Evolutionary conservation across 2,113 vertebrate genomes (phyloP).

Genomic region (Platanista minor): DNA sequence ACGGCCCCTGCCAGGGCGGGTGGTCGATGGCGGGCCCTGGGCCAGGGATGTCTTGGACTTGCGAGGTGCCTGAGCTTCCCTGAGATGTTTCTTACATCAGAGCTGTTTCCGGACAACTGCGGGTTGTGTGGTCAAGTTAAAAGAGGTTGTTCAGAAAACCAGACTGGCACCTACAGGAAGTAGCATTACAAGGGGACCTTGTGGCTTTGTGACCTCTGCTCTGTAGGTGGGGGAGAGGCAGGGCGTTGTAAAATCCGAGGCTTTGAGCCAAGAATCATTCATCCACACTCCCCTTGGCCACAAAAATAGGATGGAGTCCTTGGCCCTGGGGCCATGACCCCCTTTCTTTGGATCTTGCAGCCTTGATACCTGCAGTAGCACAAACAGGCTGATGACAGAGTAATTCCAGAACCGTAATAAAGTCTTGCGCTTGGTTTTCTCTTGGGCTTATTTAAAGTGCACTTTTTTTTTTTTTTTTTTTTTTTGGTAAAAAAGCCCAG

Average conservation of each 20-base stretch:
- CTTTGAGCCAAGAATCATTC: neutral
- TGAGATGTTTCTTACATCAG: neutral
- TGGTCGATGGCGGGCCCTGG: fast-evolving
- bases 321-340: neutral
- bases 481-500: neutral
- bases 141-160: conserved; percentile 17
- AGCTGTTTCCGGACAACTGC: neutral
- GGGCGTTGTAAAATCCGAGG: neutral
- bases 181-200: neutral
- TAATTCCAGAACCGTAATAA: neutral
- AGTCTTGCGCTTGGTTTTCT: neutral
- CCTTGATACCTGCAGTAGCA: neutral
- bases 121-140: conserved; percentile 22
- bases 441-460: neutral
- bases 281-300: neutral
- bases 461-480: neutral
- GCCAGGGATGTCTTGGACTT: neutral
- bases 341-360: neutral
- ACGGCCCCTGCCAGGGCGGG: neutral
- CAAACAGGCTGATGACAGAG: neutral
- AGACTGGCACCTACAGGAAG: neutral
- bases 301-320: neutral
- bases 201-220: conserved; percentile 32
- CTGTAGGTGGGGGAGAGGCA: neutral
- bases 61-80: neutral